These are phyloP conservation scores for Oscheius sp. DNA, from an alignment of 1,140 invertebrate species.

Conservation along the genomic window DNA sequence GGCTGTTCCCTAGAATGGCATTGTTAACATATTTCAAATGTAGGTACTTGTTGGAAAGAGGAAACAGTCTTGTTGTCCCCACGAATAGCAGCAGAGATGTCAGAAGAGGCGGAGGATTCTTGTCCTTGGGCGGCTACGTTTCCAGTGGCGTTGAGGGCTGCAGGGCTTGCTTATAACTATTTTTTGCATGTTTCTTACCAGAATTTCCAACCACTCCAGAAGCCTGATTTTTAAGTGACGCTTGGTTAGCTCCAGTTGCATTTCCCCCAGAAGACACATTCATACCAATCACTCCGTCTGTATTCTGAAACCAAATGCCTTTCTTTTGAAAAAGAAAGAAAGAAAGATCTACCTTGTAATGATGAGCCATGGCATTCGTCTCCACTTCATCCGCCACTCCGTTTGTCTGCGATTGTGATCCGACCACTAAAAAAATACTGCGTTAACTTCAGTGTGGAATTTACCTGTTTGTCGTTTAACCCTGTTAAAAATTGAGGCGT, in stretches of 20 bases:
- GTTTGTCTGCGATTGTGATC: neutral
- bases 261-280: slow-evolving; percentile 14
- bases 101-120: slow-evolving; percentile 23
- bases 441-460: neutral
- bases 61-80: slow-evolving; percentile 32
- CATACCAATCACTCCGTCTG: slow-evolving; percentile 21
- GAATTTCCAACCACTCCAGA: slow-evolving; percentile 1
- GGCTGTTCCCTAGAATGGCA: slow-evolving; percentile 19
- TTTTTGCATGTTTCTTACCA: neutral
- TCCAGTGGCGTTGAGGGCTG: slow-evolving; percentile 21
- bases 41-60: slow-evolving; percentile 11
- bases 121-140: slow-evolving; percentile 24
- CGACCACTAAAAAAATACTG: neutral
- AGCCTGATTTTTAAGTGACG: neutral
- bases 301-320: neutral
- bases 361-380: slow-evolving; percentile 5
- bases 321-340: neutral
- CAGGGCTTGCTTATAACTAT: neutral
- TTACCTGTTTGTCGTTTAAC: neutral
- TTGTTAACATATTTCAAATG: neutral
- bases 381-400: slow-evolving; percentile 11
- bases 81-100: slow-evolving; percentile 28
- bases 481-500: neutral
- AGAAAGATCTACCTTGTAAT: slow-evolving; percentile 13
- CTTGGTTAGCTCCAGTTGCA: neutral